Evolutionary conservation across 2,888 invertebrate genomes (phyloP).

Genomic region (Tortricodes alternella): DNA sequence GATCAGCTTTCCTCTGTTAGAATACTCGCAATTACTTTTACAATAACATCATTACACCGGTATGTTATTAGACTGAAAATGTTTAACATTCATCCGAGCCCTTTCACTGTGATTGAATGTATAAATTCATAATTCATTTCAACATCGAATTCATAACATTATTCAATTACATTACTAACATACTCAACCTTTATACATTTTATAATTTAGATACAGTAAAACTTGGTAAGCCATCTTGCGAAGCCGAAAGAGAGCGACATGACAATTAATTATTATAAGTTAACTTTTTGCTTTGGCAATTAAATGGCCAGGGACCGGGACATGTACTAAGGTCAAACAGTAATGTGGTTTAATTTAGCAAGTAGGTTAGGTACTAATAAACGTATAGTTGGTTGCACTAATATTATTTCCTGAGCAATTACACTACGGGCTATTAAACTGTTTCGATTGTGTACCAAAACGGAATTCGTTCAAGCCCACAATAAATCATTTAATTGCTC

Average conservation of each 20-base stretch:
- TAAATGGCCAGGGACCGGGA: background rate
- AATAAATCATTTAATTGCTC: constrained; percentile 18
- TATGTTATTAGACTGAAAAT: background rate
- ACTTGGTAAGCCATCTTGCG: no score
- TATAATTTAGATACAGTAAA: no score
- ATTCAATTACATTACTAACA: no score
- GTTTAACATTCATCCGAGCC: no score
- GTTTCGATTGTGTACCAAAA: constrained; percentile 5
- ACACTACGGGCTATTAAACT: constrained; percentile 3
- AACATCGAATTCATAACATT: no score
- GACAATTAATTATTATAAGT: background rate
- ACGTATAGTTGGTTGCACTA: constrained; percentile 4
- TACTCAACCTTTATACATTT: no score
- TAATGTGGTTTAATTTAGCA: background rate
- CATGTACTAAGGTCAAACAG: background rate
- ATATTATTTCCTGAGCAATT: constrained; percentile 14
- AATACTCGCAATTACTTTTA: no score
- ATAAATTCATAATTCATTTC: no score
- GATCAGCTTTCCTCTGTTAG: background rate
- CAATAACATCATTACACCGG: no score
- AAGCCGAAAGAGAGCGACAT: background rate
- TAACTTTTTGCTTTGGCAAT: no score
- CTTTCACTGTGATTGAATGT: no score
- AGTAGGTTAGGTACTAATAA: background rate
- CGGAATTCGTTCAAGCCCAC: background rate